phyloP scores from a whole-genome alignment of 1,140 invertebrate species.

The Diorhabda sublineata region DNA sequence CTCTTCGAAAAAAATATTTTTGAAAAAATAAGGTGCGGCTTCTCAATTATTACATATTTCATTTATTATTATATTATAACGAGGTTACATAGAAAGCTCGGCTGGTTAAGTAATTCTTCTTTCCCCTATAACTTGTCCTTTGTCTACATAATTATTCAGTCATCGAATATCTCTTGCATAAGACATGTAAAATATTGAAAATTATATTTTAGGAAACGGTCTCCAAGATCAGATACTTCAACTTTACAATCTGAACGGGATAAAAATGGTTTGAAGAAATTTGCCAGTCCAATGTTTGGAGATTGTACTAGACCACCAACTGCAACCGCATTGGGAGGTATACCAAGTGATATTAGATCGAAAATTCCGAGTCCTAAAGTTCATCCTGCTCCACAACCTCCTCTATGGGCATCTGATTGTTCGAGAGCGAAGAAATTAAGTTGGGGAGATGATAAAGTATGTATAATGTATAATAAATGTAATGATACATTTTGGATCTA shows the following conservation, averaged over 20 bases:
- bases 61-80: too few relatives aligned
- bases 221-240: constrained; percentile 32
- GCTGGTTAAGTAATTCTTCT: too few relatives aligned
- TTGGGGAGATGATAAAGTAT: constrained; percentile 63
- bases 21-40: too few relatives aligned
- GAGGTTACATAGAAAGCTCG: too few relatives aligned
- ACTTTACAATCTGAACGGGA: constrained; percentile 30
- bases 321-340: constrained; percentile 41
- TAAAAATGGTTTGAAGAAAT: constrained; percentile 25
- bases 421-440: constrained; percentile 68
- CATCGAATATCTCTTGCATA: too few relatives aligned
- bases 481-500: not conserved
- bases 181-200: too few relatives aligned
- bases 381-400: constrained; percentile 44
- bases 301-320: constrained; percentile 37
- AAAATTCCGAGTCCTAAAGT: constrained; percentile 44
- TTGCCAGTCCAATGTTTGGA: constrained; percentile 42
- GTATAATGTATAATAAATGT: constrained; percentile 4
- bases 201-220: constrained; percentile 26
- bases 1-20: too few relatives aligned
- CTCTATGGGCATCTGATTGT: constrained; percentile 48
- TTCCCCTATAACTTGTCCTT: too few relatives aligned
- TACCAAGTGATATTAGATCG: constrained; percentile 36
- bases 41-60: too few relatives aligned
- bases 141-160: too few relatives aligned